These are phyloP conservation scores for Amazonetta brasiliensis DNA, from an alignment of 2,797 vertebrate genomes.

Conservation along the genomic window DNA sequence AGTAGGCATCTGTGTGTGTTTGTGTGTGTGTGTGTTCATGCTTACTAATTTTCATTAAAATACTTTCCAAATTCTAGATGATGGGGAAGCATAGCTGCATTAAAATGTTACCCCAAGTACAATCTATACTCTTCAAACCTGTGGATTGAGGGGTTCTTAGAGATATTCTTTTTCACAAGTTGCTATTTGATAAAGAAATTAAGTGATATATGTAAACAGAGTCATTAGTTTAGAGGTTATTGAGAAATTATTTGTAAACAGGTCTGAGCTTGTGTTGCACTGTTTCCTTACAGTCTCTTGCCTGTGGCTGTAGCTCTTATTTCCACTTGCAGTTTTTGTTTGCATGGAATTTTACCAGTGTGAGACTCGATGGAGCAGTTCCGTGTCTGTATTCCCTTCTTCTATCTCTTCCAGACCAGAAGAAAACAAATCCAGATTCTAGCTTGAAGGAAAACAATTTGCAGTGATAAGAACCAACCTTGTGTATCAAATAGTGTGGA, in stretches of 20 bases:
- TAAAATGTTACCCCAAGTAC: slow-evolving; percentile 52
- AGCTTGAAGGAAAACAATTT: background rate
- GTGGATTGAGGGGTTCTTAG: slow-evolving; percentile 39
- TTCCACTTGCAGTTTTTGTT: background rate
- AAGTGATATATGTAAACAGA: background rate
- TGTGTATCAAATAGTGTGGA: background rate
- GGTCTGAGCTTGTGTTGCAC: background rate
- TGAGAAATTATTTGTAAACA: slow-evolving; percentile 40
- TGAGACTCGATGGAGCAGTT: background rate
- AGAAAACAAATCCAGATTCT: background rate
- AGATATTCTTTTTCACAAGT: slow-evolving; percentile 55
- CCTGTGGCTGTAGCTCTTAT: background rate
- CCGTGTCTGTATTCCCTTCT: background rate
- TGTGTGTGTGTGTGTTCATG: background rate
- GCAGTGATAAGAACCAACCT: background rate
- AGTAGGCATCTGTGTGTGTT: slow-evolving; percentile 49
- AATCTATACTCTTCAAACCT: slow-evolving; percentile 4
- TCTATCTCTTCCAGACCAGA: background rate
- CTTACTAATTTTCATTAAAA: slow-evolving; percentile 42
- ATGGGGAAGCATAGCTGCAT: background rate
- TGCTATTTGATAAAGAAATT: slow-evolving; percentile 28
- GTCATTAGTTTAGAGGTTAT: background rate
- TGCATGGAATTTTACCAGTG: background rate
- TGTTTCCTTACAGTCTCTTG: background rate
- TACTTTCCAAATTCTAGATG: slow-evolving; percentile 42